phyloP scores from a whole-genome alignment of 2,113 vertebrate genomes.

The Phalacrocorax aristotelis region DNA sequence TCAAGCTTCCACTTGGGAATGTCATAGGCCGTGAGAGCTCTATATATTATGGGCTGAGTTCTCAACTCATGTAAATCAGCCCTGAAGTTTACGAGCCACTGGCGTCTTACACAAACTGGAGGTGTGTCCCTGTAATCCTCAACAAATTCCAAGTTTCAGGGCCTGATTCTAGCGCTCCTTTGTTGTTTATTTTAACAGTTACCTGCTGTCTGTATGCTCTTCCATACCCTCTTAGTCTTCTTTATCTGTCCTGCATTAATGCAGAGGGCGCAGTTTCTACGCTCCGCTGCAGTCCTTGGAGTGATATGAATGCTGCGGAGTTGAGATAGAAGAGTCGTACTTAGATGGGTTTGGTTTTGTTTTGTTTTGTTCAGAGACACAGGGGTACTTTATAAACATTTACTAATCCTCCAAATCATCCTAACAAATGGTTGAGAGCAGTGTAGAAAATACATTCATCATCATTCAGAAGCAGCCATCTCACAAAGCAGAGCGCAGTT shows the following conservation, averaged over 20 bases:
- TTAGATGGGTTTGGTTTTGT: background rate
- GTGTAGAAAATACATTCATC: background rate
- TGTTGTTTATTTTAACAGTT: background rate
- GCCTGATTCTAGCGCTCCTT: background rate
- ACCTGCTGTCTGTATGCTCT: background rate
- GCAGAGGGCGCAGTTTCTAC: background rate
- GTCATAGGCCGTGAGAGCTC: background rate
- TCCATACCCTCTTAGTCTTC: background rate
- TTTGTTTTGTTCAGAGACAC: background rate
- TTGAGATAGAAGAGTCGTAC: background rate
- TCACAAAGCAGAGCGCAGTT: background rate
- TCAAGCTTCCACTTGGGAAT: background rate
- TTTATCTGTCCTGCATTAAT: background rate
- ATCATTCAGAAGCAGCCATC: background rate
- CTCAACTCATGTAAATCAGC: background rate
- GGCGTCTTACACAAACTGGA: background rate
- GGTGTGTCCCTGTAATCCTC: background rate
- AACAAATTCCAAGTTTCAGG: background rate
- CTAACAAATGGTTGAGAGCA: background rate
- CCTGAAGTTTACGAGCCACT: background rate
- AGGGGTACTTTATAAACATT: conserved; percentile 11
- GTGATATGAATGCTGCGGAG: background rate
- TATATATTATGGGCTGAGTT: background rate
- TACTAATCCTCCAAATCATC: background rate
- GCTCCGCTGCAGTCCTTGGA: background rate